Percentiles rank a stretch among this genome's conserved stretches.
Evolutionary conservation across 2,113 vertebrate species (phyloP).

Genomic region (Hippopotamus amphibius): DNA sequence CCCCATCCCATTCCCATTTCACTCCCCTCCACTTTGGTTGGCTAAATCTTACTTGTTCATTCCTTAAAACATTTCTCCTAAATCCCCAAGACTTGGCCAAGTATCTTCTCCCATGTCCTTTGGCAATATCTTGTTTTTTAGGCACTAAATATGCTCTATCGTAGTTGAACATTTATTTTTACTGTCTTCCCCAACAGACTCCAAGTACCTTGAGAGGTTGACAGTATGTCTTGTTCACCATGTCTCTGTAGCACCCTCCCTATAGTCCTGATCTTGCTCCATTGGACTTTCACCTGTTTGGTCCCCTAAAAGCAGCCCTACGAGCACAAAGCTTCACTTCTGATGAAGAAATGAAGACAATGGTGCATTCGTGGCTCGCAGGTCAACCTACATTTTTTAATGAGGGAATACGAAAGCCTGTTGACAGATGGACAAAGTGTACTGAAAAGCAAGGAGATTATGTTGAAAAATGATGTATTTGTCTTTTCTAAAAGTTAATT

Average conservation of each 20-base stretch:
- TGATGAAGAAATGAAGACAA: no score
- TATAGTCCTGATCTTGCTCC: no score
- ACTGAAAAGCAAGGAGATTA: no score
- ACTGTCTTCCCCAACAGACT: background rate
- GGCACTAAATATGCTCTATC: background rate
- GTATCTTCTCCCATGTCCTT: background rate
- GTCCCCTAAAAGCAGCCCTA: no score
- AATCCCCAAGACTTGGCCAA: background rate
- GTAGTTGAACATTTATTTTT: constrained; percentile 2
- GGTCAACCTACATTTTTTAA: no score
- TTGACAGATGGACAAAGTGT: no score
- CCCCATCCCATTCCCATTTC: background rate
- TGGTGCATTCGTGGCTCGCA: no score
- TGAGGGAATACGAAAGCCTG: no score
- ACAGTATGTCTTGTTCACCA: background rate
- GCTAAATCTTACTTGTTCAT: background rate
- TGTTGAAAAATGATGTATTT: no score
- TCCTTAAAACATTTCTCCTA: background rate
- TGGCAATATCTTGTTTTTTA: background rate
- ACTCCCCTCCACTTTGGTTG: background rate
- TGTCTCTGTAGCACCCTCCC: background rate
- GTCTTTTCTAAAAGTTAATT: no score
- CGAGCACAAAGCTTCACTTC: no score
- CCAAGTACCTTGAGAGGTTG: background rate
- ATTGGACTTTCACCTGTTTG: no score